Evolutionary conservation across 2,888 invertebrate species (phyloP).

Genomic region (Tiliacea aurago): DNA sequence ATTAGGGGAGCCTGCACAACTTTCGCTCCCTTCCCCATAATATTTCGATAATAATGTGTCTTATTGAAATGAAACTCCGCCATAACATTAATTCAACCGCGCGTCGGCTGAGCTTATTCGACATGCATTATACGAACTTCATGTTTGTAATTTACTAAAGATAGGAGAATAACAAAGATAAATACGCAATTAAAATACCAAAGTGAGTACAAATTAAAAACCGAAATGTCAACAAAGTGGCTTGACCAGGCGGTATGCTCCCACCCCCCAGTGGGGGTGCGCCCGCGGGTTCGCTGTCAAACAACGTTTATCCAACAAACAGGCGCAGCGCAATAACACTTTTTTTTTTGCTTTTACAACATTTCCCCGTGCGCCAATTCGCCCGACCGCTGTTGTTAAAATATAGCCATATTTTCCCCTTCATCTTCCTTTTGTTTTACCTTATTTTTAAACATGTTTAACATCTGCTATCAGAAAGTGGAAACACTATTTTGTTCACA

Average conservation of each 20-base stretch:
- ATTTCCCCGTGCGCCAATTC: conserved; percentile 79
- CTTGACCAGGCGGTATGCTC: conserved; percentile 71
- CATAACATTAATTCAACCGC: conserved; percentile 77
- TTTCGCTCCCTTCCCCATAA: conserved; percentile 73
- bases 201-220: conserved; percentile 79
- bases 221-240: conserved; percentile 81
- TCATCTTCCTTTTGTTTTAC: conserved; percentile 67
- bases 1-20: conserved; percentile 77
- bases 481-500: conserved; percentile 67
- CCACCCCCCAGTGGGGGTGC: conserved; percentile 62
- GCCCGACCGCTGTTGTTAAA: conserved; percentile 70
- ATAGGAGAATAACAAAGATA: conserved; percentile 57
- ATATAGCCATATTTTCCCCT: conserved; percentile 75
- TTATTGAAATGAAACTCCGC: conserved; percentile 80
- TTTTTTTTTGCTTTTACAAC: conserved; percentile 82
- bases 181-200: conserved; percentile 64
- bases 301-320: conserved; percentile 87
- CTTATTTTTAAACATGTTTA: conserved; percentile 63
- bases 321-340: conserved; percentile 84
- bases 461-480: conserved; percentile 74
- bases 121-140: conserved; percentile 16
- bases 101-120: conserved; percentile 56
- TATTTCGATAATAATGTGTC: conserved; percentile 82
- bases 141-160: conserved; percentile 37
- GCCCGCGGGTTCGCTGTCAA: conserved; percentile 79